Evolutionary conservation across 1,140 invertebrate species (phyloP).

Genomic region (Drosophila tani): DNA sequence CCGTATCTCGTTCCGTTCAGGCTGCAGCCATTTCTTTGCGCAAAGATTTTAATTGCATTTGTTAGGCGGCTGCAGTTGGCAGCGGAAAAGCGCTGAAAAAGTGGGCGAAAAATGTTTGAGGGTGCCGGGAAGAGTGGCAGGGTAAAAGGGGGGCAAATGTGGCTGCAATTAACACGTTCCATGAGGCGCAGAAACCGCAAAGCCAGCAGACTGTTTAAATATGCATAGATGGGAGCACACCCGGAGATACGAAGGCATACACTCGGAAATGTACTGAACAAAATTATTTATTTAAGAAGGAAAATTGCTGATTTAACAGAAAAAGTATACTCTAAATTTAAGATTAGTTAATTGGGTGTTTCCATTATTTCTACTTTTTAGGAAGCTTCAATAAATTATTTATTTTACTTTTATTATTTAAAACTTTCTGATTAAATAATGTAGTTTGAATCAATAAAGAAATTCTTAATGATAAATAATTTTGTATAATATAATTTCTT

Average conservation of each 20-base stretch:
- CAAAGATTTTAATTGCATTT: slow-evolving; percentile 79
- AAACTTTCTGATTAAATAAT: too few relatives aligned
- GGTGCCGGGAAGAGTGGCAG: background rate
- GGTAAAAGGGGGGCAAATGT: slow-evolving; percentile 19
- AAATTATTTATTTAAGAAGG: too few relatives aligned
- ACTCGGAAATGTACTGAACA: background rate
- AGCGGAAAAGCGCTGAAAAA: slow-evolving; percentile 3
- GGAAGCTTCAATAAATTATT: too few relatives aligned
- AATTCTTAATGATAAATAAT: too few relatives aligned
- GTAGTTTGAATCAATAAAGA: too few relatives aligned
- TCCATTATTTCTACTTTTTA: too few relatives aligned
- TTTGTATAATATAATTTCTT: too few relatives aligned
- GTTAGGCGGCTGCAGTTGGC: slow-evolving; percentile 51
- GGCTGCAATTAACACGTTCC: slow-evolving; percentile 69
- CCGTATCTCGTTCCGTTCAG: slow-evolving; percentile 21
- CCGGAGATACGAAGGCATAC: slow-evolving; percentile 8
- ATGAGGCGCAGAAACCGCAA: slow-evolving; percentile 50
- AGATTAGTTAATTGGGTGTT: too few relatives aligned
- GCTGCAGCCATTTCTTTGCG: slow-evolving; percentile 43
- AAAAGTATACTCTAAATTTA: too few relatives aligned
- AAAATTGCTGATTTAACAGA: background rate
- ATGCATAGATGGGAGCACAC: slow-evolving; percentile 42
- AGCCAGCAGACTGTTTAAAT: slow-evolving; percentile 53
- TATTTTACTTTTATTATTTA: too few relatives aligned
- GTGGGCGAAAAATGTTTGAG: slow-evolving; percentile 1